Conservation (phyloP, 2,113 vertebrate species). For the Phaetusa simplex region DNA sequence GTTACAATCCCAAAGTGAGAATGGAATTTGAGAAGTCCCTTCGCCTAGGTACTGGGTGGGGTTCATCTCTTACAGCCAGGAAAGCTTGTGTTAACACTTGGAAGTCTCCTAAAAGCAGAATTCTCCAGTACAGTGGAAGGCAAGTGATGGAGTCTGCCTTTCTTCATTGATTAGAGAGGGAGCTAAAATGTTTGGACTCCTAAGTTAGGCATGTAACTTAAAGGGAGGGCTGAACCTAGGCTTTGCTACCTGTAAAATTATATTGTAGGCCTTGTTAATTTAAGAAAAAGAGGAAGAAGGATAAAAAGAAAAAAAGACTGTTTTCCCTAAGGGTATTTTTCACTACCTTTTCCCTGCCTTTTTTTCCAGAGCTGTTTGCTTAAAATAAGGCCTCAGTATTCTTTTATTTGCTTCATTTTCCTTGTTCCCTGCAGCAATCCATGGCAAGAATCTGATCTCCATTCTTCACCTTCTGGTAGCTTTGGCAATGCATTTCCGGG, state of each 20-base stretch:
- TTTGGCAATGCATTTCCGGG: slow-evolving; percentile 90
- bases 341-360: not conserved
- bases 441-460: slow-evolving; percentile 91
- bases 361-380: not conserved
- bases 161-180: not conserved
- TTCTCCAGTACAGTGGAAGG: not conserved
- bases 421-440: slow-evolving; percentile 79
- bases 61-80: not conserved
- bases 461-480: slow-evolving; percentile 91
- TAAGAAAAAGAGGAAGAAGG: not conserved
- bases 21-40: not conserved
- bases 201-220: not conserved
- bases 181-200: not conserved
- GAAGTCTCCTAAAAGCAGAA: not conserved
- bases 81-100: not conserved
- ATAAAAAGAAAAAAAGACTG: fast-evolving
- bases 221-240: not conserved
- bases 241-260: not conserved
- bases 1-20: not conserved
- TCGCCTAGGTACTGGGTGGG: not conserved
- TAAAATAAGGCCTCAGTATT: not conserved
- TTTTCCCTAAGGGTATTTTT: not conserved
- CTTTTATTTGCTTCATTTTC: not conserved
- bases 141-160: not conserved
- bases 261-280: not conserved